phyloP scores from a whole-genome alignment of 2,797 vertebrate species.

The Leuciscus waleckii region DNA sequence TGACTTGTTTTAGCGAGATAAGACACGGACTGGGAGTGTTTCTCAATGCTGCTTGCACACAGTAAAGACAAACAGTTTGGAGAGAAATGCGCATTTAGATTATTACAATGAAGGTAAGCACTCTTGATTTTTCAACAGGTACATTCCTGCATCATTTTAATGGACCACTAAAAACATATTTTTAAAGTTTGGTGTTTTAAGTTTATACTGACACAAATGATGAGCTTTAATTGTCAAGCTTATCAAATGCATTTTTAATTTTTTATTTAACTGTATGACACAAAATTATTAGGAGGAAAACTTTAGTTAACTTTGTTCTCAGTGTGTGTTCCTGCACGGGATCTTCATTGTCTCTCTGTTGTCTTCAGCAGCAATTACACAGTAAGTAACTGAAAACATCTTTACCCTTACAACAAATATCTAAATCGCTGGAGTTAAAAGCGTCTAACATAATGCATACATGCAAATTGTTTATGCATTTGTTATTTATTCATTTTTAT shows the following conservation, averaged over 20 bases:
- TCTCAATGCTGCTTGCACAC: neutral
- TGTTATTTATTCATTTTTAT: neutral
- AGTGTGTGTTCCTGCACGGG: constrained; percentile 22
- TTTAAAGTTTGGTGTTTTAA: neutral
- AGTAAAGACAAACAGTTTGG: neutral
- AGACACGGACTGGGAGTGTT: neutral
- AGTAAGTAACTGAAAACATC: constrained; percentile 18
- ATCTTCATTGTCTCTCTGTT: constrained; percentile 8
- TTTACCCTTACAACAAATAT: neutral
- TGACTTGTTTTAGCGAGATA: neutral
- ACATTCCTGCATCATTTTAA: neutral
- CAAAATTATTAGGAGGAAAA: neutral
- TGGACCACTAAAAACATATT: neutral
- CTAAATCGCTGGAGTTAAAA: neutral
- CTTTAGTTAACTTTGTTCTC: constrained; percentile 16
- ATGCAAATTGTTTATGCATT: neutral
- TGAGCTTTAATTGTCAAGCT: neutral
- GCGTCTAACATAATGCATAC: neutral
- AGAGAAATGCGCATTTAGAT: neutral
- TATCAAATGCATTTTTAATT: neutral
- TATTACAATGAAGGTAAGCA: constrained; percentile 40
- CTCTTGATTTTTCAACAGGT: neutral
- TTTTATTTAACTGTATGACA: neutral
- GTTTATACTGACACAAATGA: neutral
- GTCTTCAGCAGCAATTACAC: constrained; percentile 2